Percentiles rank a stretch among this genome's conserved stretches.
These are phyloP conservation scores for Xyliphius kryptos DNA, from an alignment of 2,113 vertebrate species.

Conservation along the genomic window DNA sequence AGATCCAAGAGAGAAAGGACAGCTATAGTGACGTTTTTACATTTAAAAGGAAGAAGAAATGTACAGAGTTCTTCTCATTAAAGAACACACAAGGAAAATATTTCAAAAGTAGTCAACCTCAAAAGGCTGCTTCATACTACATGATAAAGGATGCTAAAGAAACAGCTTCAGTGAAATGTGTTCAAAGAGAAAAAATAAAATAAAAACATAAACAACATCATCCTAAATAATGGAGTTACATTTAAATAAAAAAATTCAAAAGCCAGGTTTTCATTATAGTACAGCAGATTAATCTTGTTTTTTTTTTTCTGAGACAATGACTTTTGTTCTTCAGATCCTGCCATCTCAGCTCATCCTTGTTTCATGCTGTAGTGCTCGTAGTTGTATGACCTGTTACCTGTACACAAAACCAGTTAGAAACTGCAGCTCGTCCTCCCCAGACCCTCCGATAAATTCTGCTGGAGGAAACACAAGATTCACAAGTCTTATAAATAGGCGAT, in stretches of 20 bases:
- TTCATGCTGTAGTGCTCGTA: slow-evolving; percentile 56
- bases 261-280: slow-evolving; percentile 75
- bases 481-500: slow-evolving; percentile 4
- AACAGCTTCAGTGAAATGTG: no score
- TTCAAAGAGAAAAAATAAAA: not conserved
- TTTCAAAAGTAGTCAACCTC: no score
- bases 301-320: slow-evolving; percentile 75
- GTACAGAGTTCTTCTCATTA: no score
- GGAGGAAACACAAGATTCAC: slow-evolving; percentile 40
- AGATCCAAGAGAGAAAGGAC: no score
- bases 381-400: slow-evolving; percentile 76
- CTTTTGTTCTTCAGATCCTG: slow-evolving; percentile 52
- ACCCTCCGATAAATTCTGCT: no score
- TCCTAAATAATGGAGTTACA: slow-evolving; percentile 40
- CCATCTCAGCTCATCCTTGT: slow-evolving; percentile 63
- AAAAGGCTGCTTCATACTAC: no score
- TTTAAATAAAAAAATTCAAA: slow-evolving; percentile 59
- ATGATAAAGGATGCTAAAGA: no score
- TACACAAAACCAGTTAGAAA: slow-evolving; percentile 78
- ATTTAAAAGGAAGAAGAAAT: no score
- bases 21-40: no score
- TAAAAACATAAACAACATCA: slow-evolving; percentile 50
- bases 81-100: no score
- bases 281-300: slow-evolving; percentile 67
- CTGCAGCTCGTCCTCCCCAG: no score